Conservation (phyloP, 37 sponge, comb jelly and placozoan genomes). For the Crambe crambe region DNA sequence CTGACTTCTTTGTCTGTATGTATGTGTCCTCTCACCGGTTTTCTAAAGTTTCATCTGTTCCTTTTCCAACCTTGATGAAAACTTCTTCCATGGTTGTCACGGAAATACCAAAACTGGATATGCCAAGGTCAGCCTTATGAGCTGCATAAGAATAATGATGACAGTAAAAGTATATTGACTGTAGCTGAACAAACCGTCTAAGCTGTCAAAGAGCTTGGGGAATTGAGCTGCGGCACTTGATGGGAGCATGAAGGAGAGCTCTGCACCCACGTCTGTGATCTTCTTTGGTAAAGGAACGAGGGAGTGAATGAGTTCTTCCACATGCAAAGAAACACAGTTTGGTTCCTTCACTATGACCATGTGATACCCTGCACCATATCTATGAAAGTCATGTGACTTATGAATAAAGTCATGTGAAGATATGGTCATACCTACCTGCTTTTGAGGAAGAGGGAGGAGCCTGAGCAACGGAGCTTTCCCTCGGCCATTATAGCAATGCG, state of each 20-base stretch:
- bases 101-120: conserved; percentile 74
- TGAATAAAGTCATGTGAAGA: background rate
- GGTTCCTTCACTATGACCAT: conserved; percentile 85
- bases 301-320: conserved; percentile 50
- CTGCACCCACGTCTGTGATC: conserved; percentile 83
- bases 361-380: conserved; percentile 96
- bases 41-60: too few relatives aligned
- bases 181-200: conserved; percentile 44
- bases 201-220: conserved; percentile 73
- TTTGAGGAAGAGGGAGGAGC: conserved; percentile 94
- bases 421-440: conserved; percentile 42
- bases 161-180: too few relatives aligned
- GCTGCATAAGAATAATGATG: too few relatives aligned
- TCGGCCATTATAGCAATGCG: conserved; percentile 96
- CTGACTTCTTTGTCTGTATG: too few relatives aligned
- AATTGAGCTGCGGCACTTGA: conserved; percentile 56
- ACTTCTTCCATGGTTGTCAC: too few relatives aligned
- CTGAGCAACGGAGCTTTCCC: conserved; percentile 81
- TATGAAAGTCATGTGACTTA: background rate
- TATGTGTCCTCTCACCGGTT: too few relatives aligned
- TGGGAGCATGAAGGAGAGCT: conserved; percentile 91
- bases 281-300: conserved; percentile 50
- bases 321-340: conserved; percentile 60
- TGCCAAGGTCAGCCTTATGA: conserved; percentile 64
- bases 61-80: too few relatives aligned